Percentiles rank a stretch among this genome's conserved stretches.
Evolutionary conservation across 2,113 vertebrate species (phyloP).

Genomic region (Notothenia rossii): DNA sequence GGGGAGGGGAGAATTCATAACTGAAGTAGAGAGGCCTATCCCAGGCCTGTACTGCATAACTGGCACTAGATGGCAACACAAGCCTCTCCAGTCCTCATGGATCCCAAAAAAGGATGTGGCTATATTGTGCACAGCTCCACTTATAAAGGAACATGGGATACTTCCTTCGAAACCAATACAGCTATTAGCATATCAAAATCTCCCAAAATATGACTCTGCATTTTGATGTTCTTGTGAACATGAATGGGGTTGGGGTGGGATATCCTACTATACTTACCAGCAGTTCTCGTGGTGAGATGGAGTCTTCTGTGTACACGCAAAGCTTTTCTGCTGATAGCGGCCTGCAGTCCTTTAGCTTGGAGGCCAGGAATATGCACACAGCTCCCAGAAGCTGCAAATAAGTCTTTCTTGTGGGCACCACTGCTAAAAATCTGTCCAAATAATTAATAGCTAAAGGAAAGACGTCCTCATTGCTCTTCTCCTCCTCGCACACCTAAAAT

Average conservation of each 20-base stretch:
- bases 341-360: slow-evolving; percentile 94
- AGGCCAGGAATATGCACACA: slow-evolving; percentile 95
- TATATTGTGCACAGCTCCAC: slow-evolving; percentile 52
- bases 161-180: slow-evolving; percentile 68
- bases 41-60: slow-evolving; percentile 71
- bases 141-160: slow-evolving; percentile 64
- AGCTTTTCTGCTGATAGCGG: slow-evolving; percentile 93
- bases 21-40: neutral
- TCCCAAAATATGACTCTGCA: slow-evolving; percentile 43
- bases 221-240: slow-evolving; percentile 24
- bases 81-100: slow-evolving; percentile 65
- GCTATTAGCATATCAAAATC: slow-evolving; percentile 47
- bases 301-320: slow-evolving; percentile 96
- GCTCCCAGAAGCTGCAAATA: slow-evolving; percentile 94
- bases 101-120: slow-evolving; percentile 63
- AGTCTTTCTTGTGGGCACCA: slow-evolving; percentile 89
- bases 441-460: slow-evolving; percentile 98
- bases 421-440: slow-evolving; percentile 95
- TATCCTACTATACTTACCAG: slow-evolving; percentile 87
- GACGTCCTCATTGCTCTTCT: slow-evolving; percentile 93
- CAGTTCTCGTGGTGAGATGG: slow-evolving; percentile 91
- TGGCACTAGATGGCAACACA: slow-evolving; percentile 86
- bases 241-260: slow-evolving; percentile 20
- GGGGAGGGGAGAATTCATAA: neutral
- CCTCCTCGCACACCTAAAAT: slow-evolving; percentile 93